Evolutionary conservation across 2,113 vertebrate genomes (phyloP), one percentile per base, ranked within the genome.

Genomic region (Etheostoma spectabile): DNA sequence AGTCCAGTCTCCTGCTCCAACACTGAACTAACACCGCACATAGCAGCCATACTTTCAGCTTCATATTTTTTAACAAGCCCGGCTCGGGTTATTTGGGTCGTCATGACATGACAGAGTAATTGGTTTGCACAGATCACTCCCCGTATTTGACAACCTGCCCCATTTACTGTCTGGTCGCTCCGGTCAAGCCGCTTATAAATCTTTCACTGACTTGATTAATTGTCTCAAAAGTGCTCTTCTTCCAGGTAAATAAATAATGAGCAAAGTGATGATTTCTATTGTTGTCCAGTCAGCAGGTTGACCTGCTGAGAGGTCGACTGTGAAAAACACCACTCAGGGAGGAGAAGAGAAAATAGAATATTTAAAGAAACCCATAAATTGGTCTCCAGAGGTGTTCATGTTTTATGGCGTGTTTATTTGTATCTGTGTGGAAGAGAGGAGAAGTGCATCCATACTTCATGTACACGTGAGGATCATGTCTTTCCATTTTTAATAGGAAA

Each of bases 171-270:
- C 89, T 93, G 88, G 89, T 83, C 78, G 59, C 84, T 84, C 77
- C 45, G 82, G 91, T 92, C 91, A 90, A 91, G 86, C 86, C 83
- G 88, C 83, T 88, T 92, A 92, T 93, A 94, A 94, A 93, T 93
- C 92, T 93, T 94, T 93, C 90, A 93, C 60, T 24, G 74, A 53
- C 85, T 90, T 93, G 91, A 94, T 95, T 93, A 94, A 95, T 93
- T 89, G 92, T 91, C 90, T 91, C 82, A 89, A 81, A 93, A 93
- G 88, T 90, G 88, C 90, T 87, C 76, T 88, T 87, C 75, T 72
- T 78, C 85, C 86, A 92, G 87, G 89, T 94, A 93, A 94, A 93
- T 93, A 94, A 93, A 93, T 94, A 91, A 94, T 93, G 91, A 93
- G 89, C 64, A 65, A 86, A 89, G 88, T 72, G 84, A 93, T 93